A percentile compares a stretch with the other conserved stretches of the same genome.
These are phyloP conservation scores for Pristis pectinata DNA, from an alignment of 2,797 vertebrate genomes.

Conservation along the genomic window DNA sequence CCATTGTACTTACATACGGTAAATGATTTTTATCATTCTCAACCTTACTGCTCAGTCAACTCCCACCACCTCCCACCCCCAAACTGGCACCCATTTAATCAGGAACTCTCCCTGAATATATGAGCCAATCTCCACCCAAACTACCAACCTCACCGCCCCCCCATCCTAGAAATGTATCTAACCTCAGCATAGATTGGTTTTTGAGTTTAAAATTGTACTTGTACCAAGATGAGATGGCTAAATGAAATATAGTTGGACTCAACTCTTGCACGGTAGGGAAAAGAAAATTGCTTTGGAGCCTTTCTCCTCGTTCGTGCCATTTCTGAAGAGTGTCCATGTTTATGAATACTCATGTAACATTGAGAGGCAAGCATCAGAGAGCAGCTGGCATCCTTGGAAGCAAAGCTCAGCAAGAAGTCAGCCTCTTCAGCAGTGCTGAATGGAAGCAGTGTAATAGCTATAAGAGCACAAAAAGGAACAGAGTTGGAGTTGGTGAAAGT, in stretches of 20 bases:
- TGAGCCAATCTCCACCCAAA: too few species aligned
- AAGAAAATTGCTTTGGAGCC: not conserved
- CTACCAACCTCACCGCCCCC: too few species aligned
- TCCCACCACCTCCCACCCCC: not conserved
- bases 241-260: not conserved
- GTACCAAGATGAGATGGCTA: not conserved
- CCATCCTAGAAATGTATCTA: too few species aligned
- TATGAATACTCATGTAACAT: not conserved
- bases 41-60: too few species aligned
- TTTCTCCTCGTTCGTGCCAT: not conserved
- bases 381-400: not conserved
- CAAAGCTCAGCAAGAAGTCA: not conserved
- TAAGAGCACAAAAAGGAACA: not conserved
- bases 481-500: not conserved
- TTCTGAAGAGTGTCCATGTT: not conserved
- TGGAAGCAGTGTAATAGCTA: too few species aligned
- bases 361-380: not conserved
- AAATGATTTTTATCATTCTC: too few species aligned
- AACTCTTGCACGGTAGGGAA: not conserved
- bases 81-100: too few species aligned
- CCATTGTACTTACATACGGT: too few species aligned
- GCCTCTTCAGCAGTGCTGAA: not conserved
- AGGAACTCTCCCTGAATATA: too few species aligned
- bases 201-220: not conserved
- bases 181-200: not conserved